These are phyloP conservation scores for Mareca penelope DNA, from an alignment of 2,797 vertebrate species.

Conservation along the genomic window DNA sequence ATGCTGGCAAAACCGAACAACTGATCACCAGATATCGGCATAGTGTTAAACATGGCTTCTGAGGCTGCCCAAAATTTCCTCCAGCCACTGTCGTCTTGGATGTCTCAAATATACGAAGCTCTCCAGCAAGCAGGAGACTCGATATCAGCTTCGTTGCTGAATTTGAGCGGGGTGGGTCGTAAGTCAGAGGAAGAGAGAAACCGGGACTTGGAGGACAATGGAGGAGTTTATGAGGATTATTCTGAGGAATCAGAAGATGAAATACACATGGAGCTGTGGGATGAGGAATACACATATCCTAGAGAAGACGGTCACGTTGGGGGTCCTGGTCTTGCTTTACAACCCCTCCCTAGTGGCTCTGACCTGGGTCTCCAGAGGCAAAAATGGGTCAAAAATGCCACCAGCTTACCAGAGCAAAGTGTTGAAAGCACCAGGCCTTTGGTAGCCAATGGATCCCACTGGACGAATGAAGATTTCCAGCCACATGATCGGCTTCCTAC, in stretches of 20 bases:
- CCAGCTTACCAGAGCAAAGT: neutral
- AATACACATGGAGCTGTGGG: conserved; percentile 42
- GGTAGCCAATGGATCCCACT: conserved; percentile 8
- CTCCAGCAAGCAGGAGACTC: conserved; percentile 78
- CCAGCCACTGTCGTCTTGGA: conserved; percentile 82
- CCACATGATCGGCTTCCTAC: conserved; percentile 67
- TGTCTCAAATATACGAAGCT: conserved; percentile 81
- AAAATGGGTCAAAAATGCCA: neutral
- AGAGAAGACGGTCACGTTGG: conserved; percentile 31
- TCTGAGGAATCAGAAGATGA: conserved; percentile 65
- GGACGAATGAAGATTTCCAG: conserved; percentile 53
- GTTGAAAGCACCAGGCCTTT: conserved; percentile 17
- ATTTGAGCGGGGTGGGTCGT: conserved; percentile 64
- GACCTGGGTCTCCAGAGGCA: neutral
- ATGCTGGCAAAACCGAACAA: conserved; percentile 67
- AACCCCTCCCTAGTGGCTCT: conserved; percentile 4
- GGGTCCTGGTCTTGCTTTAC: conserved; percentile 12
- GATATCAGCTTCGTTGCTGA: conserved; percentile 75
- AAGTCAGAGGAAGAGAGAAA: conserved; percentile 55
- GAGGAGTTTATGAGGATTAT: conserved; percentile 51
- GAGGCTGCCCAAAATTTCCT: conserved; percentile 77
- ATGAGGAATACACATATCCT: conserved; percentile 55
- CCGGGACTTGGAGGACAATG: conserved; percentile 58
- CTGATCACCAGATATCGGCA: conserved; percentile 62
- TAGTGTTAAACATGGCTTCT: conserved; percentile 77